These are phyloP conservation scores for Narcine bancroftii DNA, from an alignment of 2,113 vertebrate genomes.

Conservation along the genomic window DNA sequence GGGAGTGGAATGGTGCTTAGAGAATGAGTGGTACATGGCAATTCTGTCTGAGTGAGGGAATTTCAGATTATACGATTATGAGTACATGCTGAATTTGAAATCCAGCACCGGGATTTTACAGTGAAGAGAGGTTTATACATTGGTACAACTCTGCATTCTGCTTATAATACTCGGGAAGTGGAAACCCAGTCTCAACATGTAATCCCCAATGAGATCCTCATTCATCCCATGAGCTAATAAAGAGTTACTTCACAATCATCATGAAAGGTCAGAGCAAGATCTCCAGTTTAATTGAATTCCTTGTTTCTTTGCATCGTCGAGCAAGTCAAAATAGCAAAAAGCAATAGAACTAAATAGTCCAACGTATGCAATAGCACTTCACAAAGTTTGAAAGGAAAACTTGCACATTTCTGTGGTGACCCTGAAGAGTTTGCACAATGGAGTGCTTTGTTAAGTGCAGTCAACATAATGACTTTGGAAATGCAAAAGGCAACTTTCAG, in stretches of 20 bases:
- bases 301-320: not conserved
- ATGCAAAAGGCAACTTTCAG: no score
- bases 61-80: no score
- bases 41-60: no score
- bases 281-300: not conserved
- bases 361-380: not conserved
- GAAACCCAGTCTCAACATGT: not conserved
- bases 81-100: no score
- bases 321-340: not conserved
- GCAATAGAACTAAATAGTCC: not conserved
- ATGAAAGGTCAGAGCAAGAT: not conserved
- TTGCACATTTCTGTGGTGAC: no score
- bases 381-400: no score
- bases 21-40: no score
- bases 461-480: no score
- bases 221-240: not conserved
- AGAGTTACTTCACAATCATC: not conserved
- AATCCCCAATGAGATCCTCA: not conserved
- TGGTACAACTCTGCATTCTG: not conserved
- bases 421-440: no score
- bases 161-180: not conserved
- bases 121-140: not conserved
- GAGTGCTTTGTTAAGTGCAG: no score
- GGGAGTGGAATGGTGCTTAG: no score
- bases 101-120: not conserved